phyloP scores from a whole-genome alignment of 2,797 vertebrate species.

The Emys orbicularis region DNA sequence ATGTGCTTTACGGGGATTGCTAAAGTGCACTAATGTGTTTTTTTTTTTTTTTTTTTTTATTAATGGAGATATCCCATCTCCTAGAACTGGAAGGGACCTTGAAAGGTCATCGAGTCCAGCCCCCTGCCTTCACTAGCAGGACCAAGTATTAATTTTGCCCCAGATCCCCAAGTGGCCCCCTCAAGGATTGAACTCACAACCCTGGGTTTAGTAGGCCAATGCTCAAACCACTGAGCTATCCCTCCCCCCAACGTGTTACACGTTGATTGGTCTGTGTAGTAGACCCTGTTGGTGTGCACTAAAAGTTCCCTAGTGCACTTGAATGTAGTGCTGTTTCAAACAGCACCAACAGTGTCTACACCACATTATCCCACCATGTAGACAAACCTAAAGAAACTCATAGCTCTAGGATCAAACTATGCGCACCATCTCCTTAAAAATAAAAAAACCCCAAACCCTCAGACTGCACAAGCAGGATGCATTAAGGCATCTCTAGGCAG shows the following conservation, averaged over 20 bases:
- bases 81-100: too few species aligned
- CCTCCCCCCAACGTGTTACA: too few species aligned
- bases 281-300: neutral
- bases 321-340: neutral
- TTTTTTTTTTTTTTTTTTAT: too few species aligned
- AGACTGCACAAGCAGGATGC: neutral
- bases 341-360: neutral
- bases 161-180: too few species aligned
- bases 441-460: neutral
- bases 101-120: too few species aligned
- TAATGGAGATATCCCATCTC: too few species aligned
- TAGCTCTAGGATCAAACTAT: neutral
- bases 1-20: neutral
- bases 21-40: neutral
- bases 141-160: too few species aligned
- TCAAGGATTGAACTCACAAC: too few species aligned
- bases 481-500: conserved; percentile 5
- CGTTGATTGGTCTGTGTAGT: neutral
- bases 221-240: too few species aligned
- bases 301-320: neutral
- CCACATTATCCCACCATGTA: neutral
- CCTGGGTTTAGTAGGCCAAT: too few species aligned
- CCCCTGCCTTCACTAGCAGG: too few species aligned
- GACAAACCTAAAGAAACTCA: neutral
- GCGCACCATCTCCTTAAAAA: neutral